Base-by-base conservation (phyloP, 2,888 invertebrate species). In the Horisme vitalbata region DNA sequence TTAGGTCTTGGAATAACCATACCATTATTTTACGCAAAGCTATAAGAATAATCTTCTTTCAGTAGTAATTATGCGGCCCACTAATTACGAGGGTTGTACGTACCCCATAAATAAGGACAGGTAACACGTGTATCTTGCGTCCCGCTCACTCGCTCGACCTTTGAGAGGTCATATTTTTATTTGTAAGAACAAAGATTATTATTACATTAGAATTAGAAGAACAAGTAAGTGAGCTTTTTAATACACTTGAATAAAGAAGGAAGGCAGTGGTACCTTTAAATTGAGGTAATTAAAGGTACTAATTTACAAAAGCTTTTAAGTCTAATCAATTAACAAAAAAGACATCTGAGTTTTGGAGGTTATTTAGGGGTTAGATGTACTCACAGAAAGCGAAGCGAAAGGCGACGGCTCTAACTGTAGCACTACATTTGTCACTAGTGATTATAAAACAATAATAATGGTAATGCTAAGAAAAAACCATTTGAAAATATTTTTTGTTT, bases 401-500 rank as follows among this genome's bases (percentile, higher is more conserved):
- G 24, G 18, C 37, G 21, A 44, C 26, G 21, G 6, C 26, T 18
- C 9, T 7, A 9, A 20, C 30, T 31, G 28, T 23, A 34, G 32
- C 59, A 59, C 59, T 56, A 34, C 44, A 45, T 46, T 12, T 37
- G 28, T 46, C 54, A 59, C 56, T 9, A 24, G 1, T 43, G 6
- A 3, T 15, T 31, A 24, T n/a, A 24, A 27, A 32, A 39, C 20
- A 23, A 39, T 14, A n/a, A 26, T 34, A 43, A 35, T 35, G 15
- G 15, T 20, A 2, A 24, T 36, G 9, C 36, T 39, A 32, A 31
- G 23, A 10, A 41, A 33, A 31, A 41, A 36, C n/a, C 44, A 33
- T 30, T 59, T 60, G 58, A 50, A 61, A 65, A 63, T 56, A 57
- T 51, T 59, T 64, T 75, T 80, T 78, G 75, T 79, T 80, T 78